A percentile compares a stretch with the other conserved stretches of the same genome.
Conservation (phyloP, 2,113 vertebrate genomes). For the Seriola aureovittata region DNA sequence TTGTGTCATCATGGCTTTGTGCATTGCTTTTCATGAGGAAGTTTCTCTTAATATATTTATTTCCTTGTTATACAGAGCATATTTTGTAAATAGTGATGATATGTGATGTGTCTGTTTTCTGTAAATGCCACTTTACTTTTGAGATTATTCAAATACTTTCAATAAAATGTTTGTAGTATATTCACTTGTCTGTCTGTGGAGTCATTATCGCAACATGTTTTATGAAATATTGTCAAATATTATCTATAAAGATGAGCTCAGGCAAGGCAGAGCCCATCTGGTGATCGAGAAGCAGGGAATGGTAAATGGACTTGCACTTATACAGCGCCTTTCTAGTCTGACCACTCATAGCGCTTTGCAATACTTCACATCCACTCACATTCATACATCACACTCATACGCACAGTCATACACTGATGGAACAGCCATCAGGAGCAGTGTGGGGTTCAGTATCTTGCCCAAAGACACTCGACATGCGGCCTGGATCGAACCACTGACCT, state of each 20-base stretch:
- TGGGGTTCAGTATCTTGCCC: no score
- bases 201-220: constrained; percentile 22
- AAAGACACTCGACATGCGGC: no score
- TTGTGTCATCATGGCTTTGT: neutral
- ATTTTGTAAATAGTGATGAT: constrained; percentile 49
- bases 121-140: constrained; percentile 27
- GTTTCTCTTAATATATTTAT: constrained; percentile 37
- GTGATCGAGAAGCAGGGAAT: neutral
- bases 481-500: no score
- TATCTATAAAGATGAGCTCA: neutral
- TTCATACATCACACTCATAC: no score
- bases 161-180: constrained; percentile 57
- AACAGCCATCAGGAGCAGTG: no score
- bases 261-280: neutral
- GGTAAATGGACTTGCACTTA: no score
- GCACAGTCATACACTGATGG: no score
- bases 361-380: no score
- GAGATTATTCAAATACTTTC: neutral
- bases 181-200: constrained; percentile 1
- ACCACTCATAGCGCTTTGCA: no score
- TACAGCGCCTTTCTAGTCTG: neutral
- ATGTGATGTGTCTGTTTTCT: constrained; percentile 26
- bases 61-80: constrained; percentile 10
- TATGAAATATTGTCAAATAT: neutral
- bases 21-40: neutral